Evolutionary conservation across 1,140 invertebrate species (phyloP).

Genomic region (Palaemon carinicauda): DNA sequence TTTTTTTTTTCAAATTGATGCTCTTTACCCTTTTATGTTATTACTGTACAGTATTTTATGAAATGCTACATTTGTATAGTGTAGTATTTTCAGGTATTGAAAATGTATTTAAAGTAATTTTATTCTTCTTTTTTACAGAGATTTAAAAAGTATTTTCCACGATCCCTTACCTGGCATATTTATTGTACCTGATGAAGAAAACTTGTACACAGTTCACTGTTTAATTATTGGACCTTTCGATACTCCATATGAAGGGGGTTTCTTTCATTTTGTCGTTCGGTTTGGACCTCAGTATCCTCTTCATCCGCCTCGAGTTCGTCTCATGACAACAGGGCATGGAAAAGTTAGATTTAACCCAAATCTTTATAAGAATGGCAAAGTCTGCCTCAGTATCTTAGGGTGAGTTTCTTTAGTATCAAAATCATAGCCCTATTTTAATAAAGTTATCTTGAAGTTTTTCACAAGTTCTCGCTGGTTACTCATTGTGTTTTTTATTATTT

Average conservation of each 20-base stretch:
- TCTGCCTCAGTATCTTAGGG: constrained; percentile 44
- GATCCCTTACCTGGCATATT: constrained; percentile 71
- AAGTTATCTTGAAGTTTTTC: too few relatives aligned
- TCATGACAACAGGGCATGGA: constrained; percentile 35
- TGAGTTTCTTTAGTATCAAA: not conserved
- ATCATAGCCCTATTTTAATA: too few relatives aligned
- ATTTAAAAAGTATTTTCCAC: constrained; percentile 69
- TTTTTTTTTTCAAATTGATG: too few relatives aligned
- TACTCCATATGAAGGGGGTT: constrained; percentile 75
- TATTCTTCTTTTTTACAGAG: constrained; percentile 64
- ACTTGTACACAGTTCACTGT: constrained; percentile 70
- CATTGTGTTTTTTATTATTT: too few relatives aligned
- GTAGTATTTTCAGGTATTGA: too few relatives aligned
- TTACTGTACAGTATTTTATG: too few relatives aligned
- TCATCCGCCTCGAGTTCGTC: constrained; percentile 33
- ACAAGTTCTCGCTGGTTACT: too few relatives aligned
- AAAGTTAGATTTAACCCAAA: constrained; percentile 40
- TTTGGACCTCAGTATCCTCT: constrained; percentile 61
- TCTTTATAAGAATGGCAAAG: constrained; percentile 46
- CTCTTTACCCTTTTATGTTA: too few relatives aligned
- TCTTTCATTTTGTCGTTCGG: constrained; percentile 72
- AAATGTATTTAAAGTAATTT: too few relatives aligned
- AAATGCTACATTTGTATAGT: too few relatives aligned
- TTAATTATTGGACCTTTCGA: constrained; percentile 73
- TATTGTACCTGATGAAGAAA: constrained; percentile 69